phyloP scores from a whole-genome alignment of 2,797 vertebrate genomes.

The Sparus aurata region DNA sequence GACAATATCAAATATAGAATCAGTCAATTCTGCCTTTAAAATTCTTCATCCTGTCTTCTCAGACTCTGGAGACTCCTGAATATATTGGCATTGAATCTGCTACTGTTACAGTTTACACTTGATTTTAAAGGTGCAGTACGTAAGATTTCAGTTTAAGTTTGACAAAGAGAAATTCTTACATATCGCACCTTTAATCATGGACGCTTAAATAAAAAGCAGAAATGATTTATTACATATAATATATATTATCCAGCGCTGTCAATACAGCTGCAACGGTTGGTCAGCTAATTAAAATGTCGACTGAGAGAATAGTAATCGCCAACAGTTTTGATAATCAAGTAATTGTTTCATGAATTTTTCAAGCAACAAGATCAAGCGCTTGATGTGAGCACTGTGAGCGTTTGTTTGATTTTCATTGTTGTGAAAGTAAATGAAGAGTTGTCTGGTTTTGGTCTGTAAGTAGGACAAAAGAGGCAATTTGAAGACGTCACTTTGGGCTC shows the following conservation, averaged over 20 bases:
- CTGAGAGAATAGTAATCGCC: too few species aligned
- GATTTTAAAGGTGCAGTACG: not conserved
- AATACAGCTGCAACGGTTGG: not conserved
- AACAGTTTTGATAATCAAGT: too few species aligned
- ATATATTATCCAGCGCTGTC: not conserved
- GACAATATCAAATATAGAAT: not conserved
- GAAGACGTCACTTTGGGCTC: too few species aligned
- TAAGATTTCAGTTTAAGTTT: too few species aligned
- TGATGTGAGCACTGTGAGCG: too few species aligned
- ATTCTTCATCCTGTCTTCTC: not conserved
- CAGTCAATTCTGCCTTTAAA: conserved; percentile 9
- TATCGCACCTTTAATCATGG: conserved; percentile 4
- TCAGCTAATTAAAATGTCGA: too few species aligned
- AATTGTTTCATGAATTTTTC: too few species aligned
- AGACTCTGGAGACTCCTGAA: not conserved
- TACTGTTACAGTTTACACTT: not conserved
- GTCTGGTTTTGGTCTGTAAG: too few species aligned
- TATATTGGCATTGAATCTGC: conserved; percentile 2
- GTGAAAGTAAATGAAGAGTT: not conserved
- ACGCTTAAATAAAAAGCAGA: conserved; percentile 4
- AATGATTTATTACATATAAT: conserved; percentile 8
- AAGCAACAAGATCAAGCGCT: too few species aligned
- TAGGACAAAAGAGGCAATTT: too few species aligned
- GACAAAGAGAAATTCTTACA: too few species aligned
- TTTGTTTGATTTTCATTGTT: too few species aligned